Evolutionary conservation across 1,140 invertebrate genomes (phyloP), one percentile per base, ranked within the genome.

Genomic region (Octopus bimaculoides): DNA sequence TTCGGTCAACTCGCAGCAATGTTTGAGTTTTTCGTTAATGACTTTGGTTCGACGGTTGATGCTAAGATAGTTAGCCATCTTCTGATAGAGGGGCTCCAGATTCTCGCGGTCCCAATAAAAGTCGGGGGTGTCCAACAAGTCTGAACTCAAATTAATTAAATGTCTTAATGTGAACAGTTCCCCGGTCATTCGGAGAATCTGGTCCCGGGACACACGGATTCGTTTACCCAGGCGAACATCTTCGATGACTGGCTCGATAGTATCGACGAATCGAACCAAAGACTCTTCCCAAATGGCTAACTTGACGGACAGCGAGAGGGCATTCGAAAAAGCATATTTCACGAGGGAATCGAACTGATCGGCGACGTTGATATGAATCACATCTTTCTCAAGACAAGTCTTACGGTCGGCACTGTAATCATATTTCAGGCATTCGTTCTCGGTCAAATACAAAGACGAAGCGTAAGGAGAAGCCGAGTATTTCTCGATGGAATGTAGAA

Each of bases 81-180:
- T 93, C 77, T 93, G 92, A 80, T 97, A 98, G 0, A 98, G 89
- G 0, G 87, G 90, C 91, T 98, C 97, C 6, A 98, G 91, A 66
- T 95, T 91, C 85, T 97, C 95, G 77, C 95, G 92, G 84, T 98
- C 97, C 97, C 97, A 99, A 88, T 98, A 98, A 90, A 98, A 98
- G 90, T 99, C 97, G 0, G 97, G 97, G 0, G 95, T 96, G 88
- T 98, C 97, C 69, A 98, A 88, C 8, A 98, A 91, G 90, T 98
- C 97, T 0, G 97, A 98, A 81, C 95, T 96, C 75, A 98, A 91
- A 90, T 97, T 98, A 9, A 99, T 94, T 5, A 94, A 92, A 90
- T 98, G 97, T 66, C 96, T 92, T 52, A 98, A 90, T 4, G 95
- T 94, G 89, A 97, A 98, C 14, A 98, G 87, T 92, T 98, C 95